Percentiles rank a stretch among this genome's conserved stretches.
phyloP scores from a whole-genome alignment of 2,113 vertebrate genomes.

The Pachyramphus minor region DNA sequence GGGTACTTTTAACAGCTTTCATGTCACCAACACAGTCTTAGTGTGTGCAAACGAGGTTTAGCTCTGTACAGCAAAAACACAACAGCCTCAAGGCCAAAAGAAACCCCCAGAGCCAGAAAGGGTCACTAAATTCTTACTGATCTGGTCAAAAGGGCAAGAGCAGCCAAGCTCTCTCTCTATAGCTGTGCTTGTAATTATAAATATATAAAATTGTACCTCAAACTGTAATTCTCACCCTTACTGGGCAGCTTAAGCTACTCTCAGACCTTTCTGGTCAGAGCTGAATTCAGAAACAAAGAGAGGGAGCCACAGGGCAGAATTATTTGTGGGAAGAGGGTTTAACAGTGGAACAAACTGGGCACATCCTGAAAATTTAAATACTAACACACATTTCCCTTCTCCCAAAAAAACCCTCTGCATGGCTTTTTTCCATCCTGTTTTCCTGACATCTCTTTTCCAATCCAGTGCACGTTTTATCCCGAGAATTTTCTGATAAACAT shows the following conservation, averaged over 20 bases:
- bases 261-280: rapidly evolving
- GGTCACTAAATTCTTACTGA: not conserved
- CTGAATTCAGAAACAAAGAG: not conserved
- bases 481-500: rapidly evolving
- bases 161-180: not conserved
- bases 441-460: rapidly evolving
- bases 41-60: not conserved
- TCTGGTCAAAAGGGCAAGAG: not conserved
- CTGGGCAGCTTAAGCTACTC: not conserved
- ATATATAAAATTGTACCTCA: no score
- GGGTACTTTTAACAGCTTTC: not conserved
- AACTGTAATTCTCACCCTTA: rapidly evolving
- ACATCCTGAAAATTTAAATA: rapidly evolving
- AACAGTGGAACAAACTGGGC: rapidly evolving
- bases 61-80: not conserved
- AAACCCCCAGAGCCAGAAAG: not conserved
- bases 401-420: not conserved
- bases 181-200: not conserved
- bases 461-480: rapidly evolving
- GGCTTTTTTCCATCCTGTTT: not conserved
- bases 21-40: not conserved
- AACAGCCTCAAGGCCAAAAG: not conserved
- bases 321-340: rapidly evolving
- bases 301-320: not conserved
- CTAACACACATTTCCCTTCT: rapidly evolving